phyloP scores from a whole-genome alignment of 2,888 invertebrate genomes.

The Pheosia tremula region DNA sequence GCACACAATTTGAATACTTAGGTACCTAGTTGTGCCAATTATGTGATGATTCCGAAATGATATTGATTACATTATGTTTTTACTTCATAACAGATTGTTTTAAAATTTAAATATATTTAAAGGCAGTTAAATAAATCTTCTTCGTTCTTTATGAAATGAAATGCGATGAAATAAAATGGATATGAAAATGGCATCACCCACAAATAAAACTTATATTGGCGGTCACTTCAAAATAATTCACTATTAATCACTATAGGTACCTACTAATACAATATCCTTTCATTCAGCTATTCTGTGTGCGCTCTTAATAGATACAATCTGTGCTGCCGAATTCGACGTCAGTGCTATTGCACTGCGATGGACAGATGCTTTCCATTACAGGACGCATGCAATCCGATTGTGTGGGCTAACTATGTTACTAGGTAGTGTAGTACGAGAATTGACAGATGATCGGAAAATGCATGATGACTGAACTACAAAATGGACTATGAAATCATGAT shows the following conservation, averaged over 20 bases:
- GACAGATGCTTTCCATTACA: constrained; percentile 43
- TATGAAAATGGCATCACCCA: too few species aligned
- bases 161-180: too few species aligned
- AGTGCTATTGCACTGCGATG: constrained; percentile 35
- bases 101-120: too few species aligned
- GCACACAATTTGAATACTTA: constrained; percentile 17
- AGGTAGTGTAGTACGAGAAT: background rate
- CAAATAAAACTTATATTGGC: too few species aligned
- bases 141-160: too few species aligned
- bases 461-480: background rate
- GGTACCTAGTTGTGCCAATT: constrained; percentile 22
- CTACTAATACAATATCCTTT: constrained; percentile 29
- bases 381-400: constrained; percentile 48
- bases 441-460: constrained; percentile 5
- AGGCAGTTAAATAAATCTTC: too few species aligned
- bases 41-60: background rate
- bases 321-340: constrained; percentile 31
- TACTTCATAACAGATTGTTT: too few species aligned
- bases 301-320: constrained; percentile 43
- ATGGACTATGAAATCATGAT: too few species aligned
- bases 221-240: background rate
- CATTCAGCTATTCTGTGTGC: constrained; percentile 22
- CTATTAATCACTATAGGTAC: constrained; percentile 22
- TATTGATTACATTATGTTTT: too few species aligned
- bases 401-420: constrained; percentile 40